Base-by-base conservation (phyloP, 2,888 invertebrate genomes). In the Opisthograptis luteolata region DNA sequence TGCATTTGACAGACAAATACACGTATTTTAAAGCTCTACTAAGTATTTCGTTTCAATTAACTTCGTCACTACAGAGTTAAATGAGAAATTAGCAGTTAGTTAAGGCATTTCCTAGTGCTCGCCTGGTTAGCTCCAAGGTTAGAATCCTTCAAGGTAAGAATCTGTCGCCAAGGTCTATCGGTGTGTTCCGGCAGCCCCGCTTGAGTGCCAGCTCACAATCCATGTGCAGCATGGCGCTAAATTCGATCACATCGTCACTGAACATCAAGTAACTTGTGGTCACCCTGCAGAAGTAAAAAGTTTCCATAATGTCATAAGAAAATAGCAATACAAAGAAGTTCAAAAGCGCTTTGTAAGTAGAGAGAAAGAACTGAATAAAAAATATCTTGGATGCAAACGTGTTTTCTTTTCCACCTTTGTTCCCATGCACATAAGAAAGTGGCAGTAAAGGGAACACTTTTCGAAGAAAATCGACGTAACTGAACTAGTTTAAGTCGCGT, bases 271-370 rank as follows among this genome's bases (percentile, higher is more conserved):
- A n/a, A n/a, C n/a, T n/a, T n/a, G n/a, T n/a, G n/a, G n/a, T n/a
- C n/a, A n/a, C n/a, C n/a, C n/a, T n/a, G n/a, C n/a, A n/a, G n/a
- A n/a, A n/a, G n/a, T n/a, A n/a, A n/a, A n/a, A n/a, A n/a, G n/a
- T n/a, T n/a, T n/a, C n/a, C n/a, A n/a, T n/a, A n/a, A n/a, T n/a
- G n/a, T n/a, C n/a, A n/a, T n/a, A n/a, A n/a, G n/a, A n/a, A 24
- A 24, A 50, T 43, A 55, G 45, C 47, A 39, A n/a, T 40, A 7
- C 27, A 53, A 46, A 58, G 55, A 58, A 25, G 53, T 55, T 47
- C 53, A 54, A 19, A 25, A 46, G 50, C 55, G 46, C 47, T 50
- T 54, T 56, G 48, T 46, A 36, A 40, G 27, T 44, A 42, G 27
- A 36, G 36, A n/a, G n/a, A n/a, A n/a, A n/a, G 15, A 8, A 34